phyloP scores from a whole-genome alignment of 2,113 vertebrate species.

The Pteropus alecto region DNA sequence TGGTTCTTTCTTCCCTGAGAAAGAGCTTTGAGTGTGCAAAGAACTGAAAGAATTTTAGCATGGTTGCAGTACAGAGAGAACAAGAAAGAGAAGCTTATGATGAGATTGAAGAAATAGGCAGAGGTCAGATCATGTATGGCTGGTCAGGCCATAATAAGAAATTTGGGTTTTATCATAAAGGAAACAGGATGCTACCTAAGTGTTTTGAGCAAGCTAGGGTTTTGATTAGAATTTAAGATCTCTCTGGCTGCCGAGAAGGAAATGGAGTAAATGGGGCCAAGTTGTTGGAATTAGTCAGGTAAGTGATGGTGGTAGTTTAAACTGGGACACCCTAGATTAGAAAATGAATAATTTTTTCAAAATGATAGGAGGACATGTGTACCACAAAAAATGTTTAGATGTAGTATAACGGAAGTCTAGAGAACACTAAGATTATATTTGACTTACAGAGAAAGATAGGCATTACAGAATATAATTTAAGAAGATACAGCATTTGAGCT shows the following conservation, averaged over 20 bases:
- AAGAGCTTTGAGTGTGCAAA: not conserved
- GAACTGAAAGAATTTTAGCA: not conserved
- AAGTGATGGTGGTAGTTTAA: conserved; percentile 23
- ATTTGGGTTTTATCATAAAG: not conserved
- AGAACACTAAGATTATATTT: not conserved
- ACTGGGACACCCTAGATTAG: not conserved
- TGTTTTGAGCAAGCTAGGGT: not conserved
- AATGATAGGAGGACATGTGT: not conserved
- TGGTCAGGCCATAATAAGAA: not conserved
- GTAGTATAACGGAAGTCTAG: not conserved
- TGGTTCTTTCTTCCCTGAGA: not conserved
- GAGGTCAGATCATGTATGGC: not conserved
- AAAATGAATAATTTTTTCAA: conserved; percentile 13
- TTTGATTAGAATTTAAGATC: conserved; percentile 14
- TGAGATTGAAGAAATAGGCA: not conserved
- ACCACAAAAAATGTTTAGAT: not conserved
- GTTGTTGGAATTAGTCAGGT: not conserved
- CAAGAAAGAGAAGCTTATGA: not conserved
- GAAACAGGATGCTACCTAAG: not conserved
- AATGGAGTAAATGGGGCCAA: not conserved
- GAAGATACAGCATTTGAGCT: not conserved
- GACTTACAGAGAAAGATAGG: not conserved
- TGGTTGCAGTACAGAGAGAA: not conserved
- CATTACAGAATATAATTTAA: not conserved
- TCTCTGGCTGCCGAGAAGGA: not conserved